Evolutionary conservation across 2,113 vertebrate genomes (phyloP), one percentile per base, ranked within the genome.

Genomic region (Puma concolor): DNA sequence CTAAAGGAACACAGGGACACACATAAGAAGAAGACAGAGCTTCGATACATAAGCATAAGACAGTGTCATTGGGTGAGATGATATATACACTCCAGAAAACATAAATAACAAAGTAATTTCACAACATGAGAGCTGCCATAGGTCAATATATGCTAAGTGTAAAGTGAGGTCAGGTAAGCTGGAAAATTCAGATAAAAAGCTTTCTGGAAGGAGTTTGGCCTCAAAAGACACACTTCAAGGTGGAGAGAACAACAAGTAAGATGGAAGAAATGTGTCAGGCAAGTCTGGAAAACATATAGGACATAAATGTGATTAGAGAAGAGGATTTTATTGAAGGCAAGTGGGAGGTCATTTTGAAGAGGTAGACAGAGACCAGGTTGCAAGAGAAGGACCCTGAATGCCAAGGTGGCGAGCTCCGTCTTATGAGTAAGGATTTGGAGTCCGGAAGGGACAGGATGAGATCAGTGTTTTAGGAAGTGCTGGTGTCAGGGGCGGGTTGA

Each of bases 401-500:
- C 82, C 31, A n/a, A 14, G 60, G 69, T 94, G 60, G 87, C 69
- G 57, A 91, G 74, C 23, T 81, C 67, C 23, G 9, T 60, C 33
- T 54, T n/a, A 33, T 93, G 95, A 97, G 87, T 77, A 72, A 98
- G 90, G 60, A 48, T 88, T 33, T 82, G 79, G 87, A 96, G 82
- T 92, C 95, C 96, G 77, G 83, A 94, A 95, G 87, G 54, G 90
- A 92, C 86, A 90, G 89, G 84, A 94, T 98, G 98, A 97, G 97
- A 96, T 98, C 97, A 98, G 97, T 36, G 91, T 90, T 96, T 90
- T 90, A 98, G 96, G 97, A 98, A 98, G 97, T 97, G 85, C 95
- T 94, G 91, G 96, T 98, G 97, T 98, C 93, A 95, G 95, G 81
- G 95, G 87, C 50, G 41, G 64, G 38, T 48, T 93, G 96, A 74